A percentile compares a stretch with the other conserved stretches of the same genome.
phyloP scores from a whole-genome alignment of 2,888 invertebrate genomes.

The Acanthopleura granulata region DNA sequence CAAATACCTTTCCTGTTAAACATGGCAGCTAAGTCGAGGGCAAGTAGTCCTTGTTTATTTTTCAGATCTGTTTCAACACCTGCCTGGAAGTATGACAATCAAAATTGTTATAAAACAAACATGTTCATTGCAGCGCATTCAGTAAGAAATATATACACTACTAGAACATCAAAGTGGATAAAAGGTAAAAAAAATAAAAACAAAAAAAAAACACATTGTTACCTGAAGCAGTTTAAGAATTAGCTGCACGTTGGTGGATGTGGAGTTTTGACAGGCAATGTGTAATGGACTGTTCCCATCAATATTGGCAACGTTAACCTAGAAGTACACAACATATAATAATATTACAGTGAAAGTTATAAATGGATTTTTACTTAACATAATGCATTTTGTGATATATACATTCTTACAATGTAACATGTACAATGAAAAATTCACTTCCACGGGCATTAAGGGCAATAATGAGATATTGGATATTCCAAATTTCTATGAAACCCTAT shows the following conservation, averaged over 20 bases:
- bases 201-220: slow-evolving; percentile 10
- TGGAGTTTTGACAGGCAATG: slow-evolving; percentile 44
- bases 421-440: too few species aligned
- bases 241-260: slow-evolving; percentile 39
- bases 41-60: slow-evolving; percentile 45
- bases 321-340: slow-evolving; percentile 13
- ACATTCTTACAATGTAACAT: too few species aligned
- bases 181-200: too few species aligned
- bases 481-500: too few species aligned
- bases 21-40: slow-evolving; percentile 57
- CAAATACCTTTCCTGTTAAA: slow-evolving; percentile 49
- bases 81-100: slow-evolving; percentile 39
- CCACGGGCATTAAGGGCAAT: too few species aligned
- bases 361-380: too few species aligned
- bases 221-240: slow-evolving; percentile 48
- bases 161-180: too few species aligned
- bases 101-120: background rate
- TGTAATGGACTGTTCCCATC: slow-evolving; percentile 57
- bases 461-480: too few species aligned
- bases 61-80: slow-evolving; percentile 36
- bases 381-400: too few species aligned
- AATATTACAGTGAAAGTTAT: background rate
- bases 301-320: slow-evolving; percentile 53
- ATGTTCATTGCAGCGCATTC: too few species aligned
- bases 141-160: too few species aligned